Evolutionary conservation across 2,113 vertebrate genomes (phyloP).

Genomic region (Calidris pugnax): DNA sequence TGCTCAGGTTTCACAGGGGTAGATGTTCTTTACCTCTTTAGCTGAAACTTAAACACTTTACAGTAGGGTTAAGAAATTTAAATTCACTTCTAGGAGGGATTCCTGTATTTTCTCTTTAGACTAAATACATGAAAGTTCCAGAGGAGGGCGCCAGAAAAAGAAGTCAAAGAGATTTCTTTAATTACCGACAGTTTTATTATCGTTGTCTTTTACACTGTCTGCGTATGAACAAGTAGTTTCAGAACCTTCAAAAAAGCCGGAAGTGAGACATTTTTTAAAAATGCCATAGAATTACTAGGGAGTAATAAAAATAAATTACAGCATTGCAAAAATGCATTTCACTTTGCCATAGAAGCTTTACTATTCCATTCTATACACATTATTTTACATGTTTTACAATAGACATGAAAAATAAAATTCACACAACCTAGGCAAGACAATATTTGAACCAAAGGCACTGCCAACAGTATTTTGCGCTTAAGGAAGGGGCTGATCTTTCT

Average conservation of each 20-base stretch:
- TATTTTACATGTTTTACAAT: slow-evolving; percentile 65
- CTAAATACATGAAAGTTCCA: background rate
- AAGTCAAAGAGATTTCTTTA: background rate
- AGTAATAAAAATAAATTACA: slow-evolving; percentile 74
- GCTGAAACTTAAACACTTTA: background rate
- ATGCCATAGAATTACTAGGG: slow-evolving; percentile 33
- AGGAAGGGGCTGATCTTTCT: background rate
- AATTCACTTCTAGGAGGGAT: background rate
- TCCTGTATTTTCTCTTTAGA: background rate
- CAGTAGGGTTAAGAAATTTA: background rate
- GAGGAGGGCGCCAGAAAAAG: background rate
- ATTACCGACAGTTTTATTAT: slow-evolving; percentile 52
- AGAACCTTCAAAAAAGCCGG: slow-evolving; percentile 44
- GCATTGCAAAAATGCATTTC: slow-evolving; percentile 59
- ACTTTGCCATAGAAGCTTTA: slow-evolving; percentile 72
- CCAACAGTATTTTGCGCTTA: slow-evolving; percentile 52
- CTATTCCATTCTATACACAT: slow-evolving; percentile 62
- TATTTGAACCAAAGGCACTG: slow-evolving; percentile 74
- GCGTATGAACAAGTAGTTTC: slow-evolving; percentile 18
- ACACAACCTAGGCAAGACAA: slow-evolving; percentile 28
- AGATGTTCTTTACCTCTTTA: background rate
- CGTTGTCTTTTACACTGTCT: slow-evolving; percentile 33
- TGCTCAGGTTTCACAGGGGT: background rate
- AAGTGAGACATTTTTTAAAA: slow-evolving; percentile 48
- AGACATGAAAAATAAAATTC: slow-evolving; percentile 51